A percentile compares a stretch with the other conserved stretches of the same genome.
phyloP scores from a whole-genome alignment of 23 tunicate genomes.

The Halocynthia roretzi region DNA sequence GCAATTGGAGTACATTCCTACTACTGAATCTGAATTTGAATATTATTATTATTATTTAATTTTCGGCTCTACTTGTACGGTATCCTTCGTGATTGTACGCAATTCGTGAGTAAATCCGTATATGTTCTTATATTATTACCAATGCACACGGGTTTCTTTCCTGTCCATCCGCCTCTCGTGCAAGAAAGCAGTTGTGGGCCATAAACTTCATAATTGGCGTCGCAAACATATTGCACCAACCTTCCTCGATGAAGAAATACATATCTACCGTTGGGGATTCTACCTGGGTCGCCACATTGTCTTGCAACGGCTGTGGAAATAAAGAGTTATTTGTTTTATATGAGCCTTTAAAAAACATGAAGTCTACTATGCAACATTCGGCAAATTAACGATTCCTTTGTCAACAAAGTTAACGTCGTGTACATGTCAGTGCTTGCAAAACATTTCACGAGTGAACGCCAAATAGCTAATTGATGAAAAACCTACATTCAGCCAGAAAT shows the following conservation, averaged over 20 bases:
- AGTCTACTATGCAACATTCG: neutral
- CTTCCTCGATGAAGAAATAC: neutral
- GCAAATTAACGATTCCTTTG: slow-evolving; percentile 4
- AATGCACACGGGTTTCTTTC: neutral
- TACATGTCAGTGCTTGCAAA: too few relatives aligned
- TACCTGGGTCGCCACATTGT: slow-evolving; percentile 3
- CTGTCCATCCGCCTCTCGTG: neutral
- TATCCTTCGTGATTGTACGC: too few relatives aligned
- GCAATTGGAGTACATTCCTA: too few relatives aligned
- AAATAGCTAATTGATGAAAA: too few relatives aligned
- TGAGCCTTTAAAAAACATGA: neutral
- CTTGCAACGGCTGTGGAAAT: neutral
- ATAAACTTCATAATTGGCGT: neutral
- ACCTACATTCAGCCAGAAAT: too few relatives aligned
- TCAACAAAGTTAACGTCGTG: neutral
- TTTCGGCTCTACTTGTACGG: too few relatives aligned
- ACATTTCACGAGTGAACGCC: too few relatives aligned
- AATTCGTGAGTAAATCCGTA: too few relatives aligned
- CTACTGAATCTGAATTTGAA: too few relatives aligned
- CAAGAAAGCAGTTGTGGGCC: neutral
- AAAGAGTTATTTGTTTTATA: neutral
- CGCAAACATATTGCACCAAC: neutral
- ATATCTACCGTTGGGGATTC: neutral
- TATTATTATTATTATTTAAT: too few relatives aligned
- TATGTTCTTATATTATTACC: neutral